Base-by-base conservation (phyloP, 37 sponge, comb jelly and placozoan genomes). In the Axinella damicornis region DNA sequence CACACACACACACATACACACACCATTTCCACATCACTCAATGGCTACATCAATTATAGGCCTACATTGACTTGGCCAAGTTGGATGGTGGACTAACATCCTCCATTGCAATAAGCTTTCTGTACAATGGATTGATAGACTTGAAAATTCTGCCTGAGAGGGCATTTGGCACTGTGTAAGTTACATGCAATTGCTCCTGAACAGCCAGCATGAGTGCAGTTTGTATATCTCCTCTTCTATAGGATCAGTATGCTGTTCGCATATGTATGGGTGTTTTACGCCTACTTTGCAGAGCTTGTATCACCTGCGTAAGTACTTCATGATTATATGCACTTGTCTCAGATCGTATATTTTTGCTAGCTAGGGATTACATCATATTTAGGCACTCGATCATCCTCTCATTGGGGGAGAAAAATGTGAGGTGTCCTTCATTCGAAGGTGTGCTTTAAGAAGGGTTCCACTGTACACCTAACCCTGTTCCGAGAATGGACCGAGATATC, bases 41-140 rank as follows among this genome's bases (percentile, higher is more conserved):
- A n/a, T n/a, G n/a, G n/a, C n/a, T n/a, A 21, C 24, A n/a, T 22
- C 25, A n/a, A n/a, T n/a, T 28, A 21, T 56, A 77, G 85, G 21
- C 16, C 27, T 85, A 68, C 55, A 22, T 71, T 18, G 63, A 71
- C 28, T 30, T 69, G 57, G 73, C 22, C 14, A 55, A 30, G 54
- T 27, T 83, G 22, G 89, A 89, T 82, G 83, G n/a, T 9, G 41
- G 78, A 36, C 79, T 89, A 0, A 89, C 89, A 30, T 56, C 78
- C 15, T 89, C 72, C 35, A 83, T 89, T 62, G 89, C 89, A 32
- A 57, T 70, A 12, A 83, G 77, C 71, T 89, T 89, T 54, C 25
- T 82, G 41, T 89, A 77, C 63, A 83, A 77, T 61, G 89, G 73
- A 21, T 63, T 89, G 11, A 52, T 89, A 1, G 89, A 89, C 30